Evolutionary conservation across 1,140 invertebrate genomes (phyloP).

Genomic region (Platyscapa corneri): DNA sequence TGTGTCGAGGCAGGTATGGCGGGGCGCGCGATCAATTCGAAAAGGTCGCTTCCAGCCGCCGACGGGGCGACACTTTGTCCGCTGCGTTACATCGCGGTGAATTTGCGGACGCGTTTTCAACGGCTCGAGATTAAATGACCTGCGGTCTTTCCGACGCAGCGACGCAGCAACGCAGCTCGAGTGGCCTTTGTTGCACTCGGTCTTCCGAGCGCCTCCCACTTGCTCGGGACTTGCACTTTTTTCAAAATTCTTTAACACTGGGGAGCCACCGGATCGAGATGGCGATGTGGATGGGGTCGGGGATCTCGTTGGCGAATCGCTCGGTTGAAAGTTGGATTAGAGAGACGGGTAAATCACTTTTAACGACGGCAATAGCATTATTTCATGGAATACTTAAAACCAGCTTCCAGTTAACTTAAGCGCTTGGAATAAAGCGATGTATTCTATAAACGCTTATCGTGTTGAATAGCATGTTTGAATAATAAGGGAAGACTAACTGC

Average conservation of each 20-base stretch:
- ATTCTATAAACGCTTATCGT: neutral
- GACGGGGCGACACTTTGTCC: neutral
- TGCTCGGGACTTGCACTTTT: no score
- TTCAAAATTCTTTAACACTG: neutral
- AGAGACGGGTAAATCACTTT: neutral
- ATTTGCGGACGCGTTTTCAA: conserved; percentile 19
- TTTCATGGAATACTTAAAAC: neutral
- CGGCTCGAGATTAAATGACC: neutral
- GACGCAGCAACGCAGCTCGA: neutral
- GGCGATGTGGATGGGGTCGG: neutral
- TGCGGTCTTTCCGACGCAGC: neutral
- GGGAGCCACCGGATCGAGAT: no score
- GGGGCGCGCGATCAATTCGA: neutral
- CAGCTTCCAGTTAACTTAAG: neutral
- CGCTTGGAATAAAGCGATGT: neutral
- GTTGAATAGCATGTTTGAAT: neutral
- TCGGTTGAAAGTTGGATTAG: neutral
- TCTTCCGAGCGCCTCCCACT: no score
- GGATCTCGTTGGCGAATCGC: neutral
- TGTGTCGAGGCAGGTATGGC: neutral
- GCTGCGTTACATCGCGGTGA: conserved; percentile 7
- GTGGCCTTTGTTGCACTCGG: neutral
- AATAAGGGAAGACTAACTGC: neutral
- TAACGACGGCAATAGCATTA: conserved; percentile 2
- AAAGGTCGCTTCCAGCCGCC: neutral